phyloP scores from a whole-genome alignment of 64 coral and sea anemone species.

The Pachyseris speciosa region DNA sequence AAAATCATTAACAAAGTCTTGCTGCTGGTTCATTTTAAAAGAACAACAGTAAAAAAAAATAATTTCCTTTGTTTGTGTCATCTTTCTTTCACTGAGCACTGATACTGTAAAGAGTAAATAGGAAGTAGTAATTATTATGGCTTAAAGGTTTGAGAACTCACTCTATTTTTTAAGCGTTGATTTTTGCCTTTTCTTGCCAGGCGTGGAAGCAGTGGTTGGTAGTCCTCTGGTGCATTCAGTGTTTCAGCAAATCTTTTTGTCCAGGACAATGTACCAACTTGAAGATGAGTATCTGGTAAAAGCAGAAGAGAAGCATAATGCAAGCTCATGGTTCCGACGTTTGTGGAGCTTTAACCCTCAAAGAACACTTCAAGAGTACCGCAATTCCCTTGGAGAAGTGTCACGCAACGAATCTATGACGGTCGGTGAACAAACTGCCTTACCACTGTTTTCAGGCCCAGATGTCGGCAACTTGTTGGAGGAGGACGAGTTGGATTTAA shows the following conservation, averaged over 20 bases:
- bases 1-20: no score
- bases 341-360: conserved; percentile 90
- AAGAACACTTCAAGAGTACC: conserved; percentile 74
- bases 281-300: conserved; percentile 70
- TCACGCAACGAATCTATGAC: not conserved
- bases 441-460: not conserved
- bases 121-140: no score
- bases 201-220: conserved; percentile 75
- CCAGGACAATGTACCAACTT: conserved; percentile 62
- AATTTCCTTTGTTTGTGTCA: no score
- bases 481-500: not conserved
- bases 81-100: no score
- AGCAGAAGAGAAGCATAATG: conserved; percentile 77
- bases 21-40: no score
- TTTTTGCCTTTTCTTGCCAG: conserved; percentile 38
- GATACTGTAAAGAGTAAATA: no score
- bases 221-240: conserved; percentile 85
- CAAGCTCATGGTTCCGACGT: conserved; percentile 90
- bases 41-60: no score
- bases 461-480: conserved; percentile 27
- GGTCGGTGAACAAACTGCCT: not conserved
- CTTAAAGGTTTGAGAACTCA: no score
- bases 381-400: conserved; percentile 85
- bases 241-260: conserved; percentile 79
- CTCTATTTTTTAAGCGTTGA: no score